phyloP scores from a whole-genome alignment of 2,113 vertebrate species.

The Todiramphus chloris region DNA sequence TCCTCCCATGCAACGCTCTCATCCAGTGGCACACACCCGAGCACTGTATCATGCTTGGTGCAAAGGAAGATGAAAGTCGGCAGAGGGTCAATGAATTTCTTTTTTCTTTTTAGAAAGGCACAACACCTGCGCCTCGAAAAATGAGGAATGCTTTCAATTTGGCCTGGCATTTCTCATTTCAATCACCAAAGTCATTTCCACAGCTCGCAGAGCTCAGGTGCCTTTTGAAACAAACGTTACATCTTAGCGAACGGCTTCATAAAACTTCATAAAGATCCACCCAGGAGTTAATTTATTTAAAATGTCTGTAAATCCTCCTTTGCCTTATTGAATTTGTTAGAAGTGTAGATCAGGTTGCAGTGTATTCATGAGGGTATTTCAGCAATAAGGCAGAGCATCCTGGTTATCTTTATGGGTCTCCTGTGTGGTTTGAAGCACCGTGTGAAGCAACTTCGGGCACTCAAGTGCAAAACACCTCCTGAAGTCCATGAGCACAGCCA shows the following conservation, averaged over 20 bases:
- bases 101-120: not conserved
- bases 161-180: not conserved
- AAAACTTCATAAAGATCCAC: constrained; percentile 47
- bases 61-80: not conserved
- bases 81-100: not conserved
- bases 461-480: not conserved
- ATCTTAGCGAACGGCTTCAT: constrained; percentile 19
- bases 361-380: not conserved
- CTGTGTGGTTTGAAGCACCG: not conserved
- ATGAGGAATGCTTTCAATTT: not conserved
- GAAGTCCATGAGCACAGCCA: not conserved
- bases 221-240: constrained; percentile 1
- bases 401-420: not conserved
- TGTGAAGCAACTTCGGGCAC: not conserved
- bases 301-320: constrained; percentile 34
- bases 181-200: constrained; percentile 22
- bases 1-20: not conserved
- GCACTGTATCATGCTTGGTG: accelerated
- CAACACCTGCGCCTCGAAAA: not conserved
- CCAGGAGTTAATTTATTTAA: constrained; percentile 43
- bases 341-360: constrained; percentile 2
- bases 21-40: accelerated
- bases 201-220: not conserved
- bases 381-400: not conserved
- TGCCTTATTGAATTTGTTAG: constrained; percentile 33